Base-by-base conservation (phyloP, 2,888 invertebrate genomes). In the Mesorhabditis spiculigera region DNA sequence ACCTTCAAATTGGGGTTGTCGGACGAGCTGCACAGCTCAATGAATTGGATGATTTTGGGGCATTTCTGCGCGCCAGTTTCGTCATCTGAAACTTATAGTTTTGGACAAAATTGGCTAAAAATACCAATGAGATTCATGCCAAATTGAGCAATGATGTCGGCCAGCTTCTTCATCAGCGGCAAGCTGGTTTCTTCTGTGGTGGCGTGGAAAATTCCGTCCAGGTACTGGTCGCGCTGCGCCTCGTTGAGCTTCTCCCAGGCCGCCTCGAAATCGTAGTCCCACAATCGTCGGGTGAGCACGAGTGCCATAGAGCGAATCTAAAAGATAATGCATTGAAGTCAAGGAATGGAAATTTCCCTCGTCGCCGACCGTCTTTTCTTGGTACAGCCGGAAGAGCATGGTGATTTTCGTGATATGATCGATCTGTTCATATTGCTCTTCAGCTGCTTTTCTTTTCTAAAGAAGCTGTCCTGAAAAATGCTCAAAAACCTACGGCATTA, bases 21-120 rank as follows among this genome's bases (percentile, higher is more conserved):
- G 63, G 93, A 92, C 87, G 91, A 92, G 67, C 94, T 94, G 87
- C 94, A 94, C 86, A 94, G 93, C 88, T 96, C 97, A 85, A 98
- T 90, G 87, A 95, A 96, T 74, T 89, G 88, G 76, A 98, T 89
- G 86, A 97, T 93, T 87, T 96, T 95, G 8, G 94, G 50, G 82
- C 83, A 83, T 41, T 71, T 74, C 68, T 83, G 83, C 41, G 69
- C 74, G 10, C 78, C 82, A 6, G 78, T 76, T 41, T 82, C 75
- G 8, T 84, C 82, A 66, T 83, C 82, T 78, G 66, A 64, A 72
- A 61, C 6, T 5, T n/a, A 44, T 42, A 58, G 67, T 44, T 41
- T 65, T 44, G 45, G 45, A 63, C 5, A 13, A 5, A 16, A 8
- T 5, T n/a, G 41, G 13, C 63, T 44, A 43, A 28, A 70, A 72